These are phyloP conservation scores for Pinctada fucata DNA, from an alignment of 2,888 invertebrate species.

Conservation along the genomic window DNA sequence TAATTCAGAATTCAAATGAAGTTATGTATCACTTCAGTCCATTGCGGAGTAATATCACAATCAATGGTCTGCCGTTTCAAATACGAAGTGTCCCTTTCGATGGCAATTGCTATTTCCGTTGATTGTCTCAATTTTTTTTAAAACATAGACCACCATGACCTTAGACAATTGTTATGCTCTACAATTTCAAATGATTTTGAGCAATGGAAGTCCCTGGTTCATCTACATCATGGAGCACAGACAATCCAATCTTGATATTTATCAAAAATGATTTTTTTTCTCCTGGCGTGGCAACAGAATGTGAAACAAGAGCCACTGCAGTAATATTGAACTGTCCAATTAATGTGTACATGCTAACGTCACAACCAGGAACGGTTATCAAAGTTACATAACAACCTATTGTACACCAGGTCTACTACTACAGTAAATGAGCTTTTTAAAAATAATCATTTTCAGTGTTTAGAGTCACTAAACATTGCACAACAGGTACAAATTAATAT, in stretches of 20 bases:
- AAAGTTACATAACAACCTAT: not conserved
- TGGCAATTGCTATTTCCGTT: not conserved
- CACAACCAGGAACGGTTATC: not conserved
- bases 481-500: too few species aligned
- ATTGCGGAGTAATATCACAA: not conserved
- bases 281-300: not conserved
- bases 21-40: not conserved
- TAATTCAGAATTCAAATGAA: not conserved
- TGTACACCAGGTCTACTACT: not conserved
- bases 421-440: not conserved
- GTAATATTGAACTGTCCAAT: not conserved
- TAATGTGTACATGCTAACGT: not conserved
- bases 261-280: not conserved
- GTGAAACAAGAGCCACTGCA: not conserved
- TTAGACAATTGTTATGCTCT: not conserved
- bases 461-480: not conserved
- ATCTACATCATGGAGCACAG: not conserved
- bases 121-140: not conserved
- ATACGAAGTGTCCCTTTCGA: not conserved
- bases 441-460: slow-evolving; percentile 1
- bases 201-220: not conserved
- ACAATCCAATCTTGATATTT: not conserved
- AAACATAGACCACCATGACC: not conserved
- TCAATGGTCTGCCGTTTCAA: not conserved
- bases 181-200: not conserved